Evolutionary conservation across 1,140 invertebrate species (phyloP).

Genomic region (Drosophila kurseongensis): DNA sequence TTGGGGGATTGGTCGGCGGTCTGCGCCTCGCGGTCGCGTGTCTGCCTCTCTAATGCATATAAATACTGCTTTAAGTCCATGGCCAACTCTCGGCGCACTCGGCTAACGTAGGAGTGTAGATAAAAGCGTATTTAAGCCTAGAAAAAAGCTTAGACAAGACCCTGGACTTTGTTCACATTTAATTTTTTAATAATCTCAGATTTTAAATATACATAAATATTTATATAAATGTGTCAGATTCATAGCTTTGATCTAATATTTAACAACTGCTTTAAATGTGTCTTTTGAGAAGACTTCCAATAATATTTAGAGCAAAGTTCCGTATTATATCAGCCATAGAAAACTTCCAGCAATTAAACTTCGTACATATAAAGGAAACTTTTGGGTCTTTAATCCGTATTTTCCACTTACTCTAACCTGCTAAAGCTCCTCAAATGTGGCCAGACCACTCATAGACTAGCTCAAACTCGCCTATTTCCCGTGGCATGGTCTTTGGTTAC

Average conservation of each 20-base stretch:
- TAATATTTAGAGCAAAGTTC: no score
- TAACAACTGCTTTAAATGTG: no score
- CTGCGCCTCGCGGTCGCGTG: constrained; percentile 42
- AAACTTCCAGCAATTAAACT: not conserved
- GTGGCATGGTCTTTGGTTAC: constrained; percentile 43
- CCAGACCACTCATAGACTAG: constrained; percentile 31
- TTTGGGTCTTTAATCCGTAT: not conserved
- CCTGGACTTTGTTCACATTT: no score
- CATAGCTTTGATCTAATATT: no score
- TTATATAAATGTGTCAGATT: no score
- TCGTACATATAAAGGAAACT: not conserved
- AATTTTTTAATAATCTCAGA: no score
- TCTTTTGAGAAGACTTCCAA: no score
- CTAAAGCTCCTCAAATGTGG: constrained; percentile 1
- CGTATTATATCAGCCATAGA: no score
- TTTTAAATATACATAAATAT: no score
- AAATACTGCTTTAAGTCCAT: constrained; percentile 12
- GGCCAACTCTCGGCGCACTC: constrained; percentile 39
- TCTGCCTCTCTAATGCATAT: constrained; percentile 30
- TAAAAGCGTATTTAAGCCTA: no score
- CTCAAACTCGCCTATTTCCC: constrained; percentile 13
- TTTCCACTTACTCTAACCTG: not conserved
- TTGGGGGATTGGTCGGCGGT: constrained; percentile 16
- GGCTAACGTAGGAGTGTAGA: not conserved
- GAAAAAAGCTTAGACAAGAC: no score